Percentiles rank a stretch among this genome's conserved stretches.
Conservation (phyloP, 1,140 invertebrate species). For the Drosophila subpulchrella region DNA sequence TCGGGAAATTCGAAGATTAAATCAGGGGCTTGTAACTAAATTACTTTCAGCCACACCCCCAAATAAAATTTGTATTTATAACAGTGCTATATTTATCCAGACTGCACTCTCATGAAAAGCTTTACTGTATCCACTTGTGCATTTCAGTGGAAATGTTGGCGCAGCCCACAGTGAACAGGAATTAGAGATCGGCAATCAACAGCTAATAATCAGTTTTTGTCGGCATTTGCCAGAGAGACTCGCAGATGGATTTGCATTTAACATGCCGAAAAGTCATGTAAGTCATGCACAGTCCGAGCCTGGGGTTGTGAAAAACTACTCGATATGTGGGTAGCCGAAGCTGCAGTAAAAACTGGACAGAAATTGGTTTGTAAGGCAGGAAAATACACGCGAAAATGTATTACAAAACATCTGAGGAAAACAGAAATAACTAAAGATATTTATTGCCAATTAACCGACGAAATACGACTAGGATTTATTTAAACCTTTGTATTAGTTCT, state of each 20-base stretch:
- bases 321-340: slow-evolving; percentile 35
- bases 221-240: slow-evolving; percentile 44
- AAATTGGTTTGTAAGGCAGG: slow-evolving; percentile 30
- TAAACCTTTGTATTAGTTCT: no score
- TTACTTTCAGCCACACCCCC: slow-evolving; percentile 23
- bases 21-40: slow-evolving; percentile 10
- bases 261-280: slow-evolving; percentile 76
- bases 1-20: background rate
- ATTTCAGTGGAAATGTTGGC: slow-evolving; percentile 24
- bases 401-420: background rate
- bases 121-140: slow-evolving; percentile 44
- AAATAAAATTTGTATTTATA: slow-evolving; percentile 16
- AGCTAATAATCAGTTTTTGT: slow-evolving; percentile 48
- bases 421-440: background rate
- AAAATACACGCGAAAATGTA: slow-evolving; percentile 2
- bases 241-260: slow-evolving; percentile 61
- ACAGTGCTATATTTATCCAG: slow-evolving; percentile 7
- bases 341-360: slow-evolving; percentile 44
- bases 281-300: slow-evolving; percentile 54
- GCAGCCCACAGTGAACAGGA: slow-evolving; percentile 43
- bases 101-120: background rate
- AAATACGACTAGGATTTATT: no score
- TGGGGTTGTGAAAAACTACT: slow-evolving; percentile 8
- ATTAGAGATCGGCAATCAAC: slow-evolving; percentile 32
- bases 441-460: no score